A percentile compares a stretch with the other conserved stretches of the same genome.
phyloP scores from a whole-genome alignment of 2,888 invertebrate species.

The Melanotus villosus region DNA sequence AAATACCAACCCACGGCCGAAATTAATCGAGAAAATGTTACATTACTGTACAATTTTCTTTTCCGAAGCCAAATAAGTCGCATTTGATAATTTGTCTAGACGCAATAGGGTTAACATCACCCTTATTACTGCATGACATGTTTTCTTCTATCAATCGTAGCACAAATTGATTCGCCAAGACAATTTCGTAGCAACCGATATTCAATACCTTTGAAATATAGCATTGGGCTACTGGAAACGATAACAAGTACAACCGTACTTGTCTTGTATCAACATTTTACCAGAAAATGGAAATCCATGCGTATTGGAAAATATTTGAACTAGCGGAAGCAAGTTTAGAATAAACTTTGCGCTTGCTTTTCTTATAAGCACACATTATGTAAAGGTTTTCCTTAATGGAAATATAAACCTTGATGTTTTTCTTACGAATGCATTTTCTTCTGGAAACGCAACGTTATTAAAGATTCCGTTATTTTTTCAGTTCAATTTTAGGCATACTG shows the following conservation, averaged over 20 bases:
- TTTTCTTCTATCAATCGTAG: conserved; percentile 34
- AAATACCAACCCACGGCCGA: conserved; percentile 13
- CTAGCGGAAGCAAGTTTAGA: conserved; percentile 28
- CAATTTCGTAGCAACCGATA: conserved; percentile 6
- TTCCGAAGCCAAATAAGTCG: conserved; percentile 38
- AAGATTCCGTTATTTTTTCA: neutral
- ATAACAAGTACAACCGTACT: conserved; percentile 46
- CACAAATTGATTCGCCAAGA: conserved; percentile 25
- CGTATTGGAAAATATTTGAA: conserved; percentile 40
- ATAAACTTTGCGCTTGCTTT: conserved; percentile 7
- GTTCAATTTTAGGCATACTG: neutral
- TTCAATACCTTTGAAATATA: conserved; percentile 12
- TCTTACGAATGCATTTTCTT: too few relatives aligned
- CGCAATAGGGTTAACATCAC: conserved; percentile 40
- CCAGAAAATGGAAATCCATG: conserved; percentile 40
- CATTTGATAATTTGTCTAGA: conserved; percentile 47
- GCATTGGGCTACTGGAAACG: conserved; percentile 37
- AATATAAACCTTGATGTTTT: neutral
- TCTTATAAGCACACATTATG: neutral
- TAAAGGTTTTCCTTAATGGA: neutral
- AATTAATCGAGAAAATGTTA: conserved; percentile 10
- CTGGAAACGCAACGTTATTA: too few relatives aligned
- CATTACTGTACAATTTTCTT: conserved; percentile 32
- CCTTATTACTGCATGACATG: conserved; percentile 36
- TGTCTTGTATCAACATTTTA: conserved; percentile 44